These are phyloP conservation scores for Sipha maydis DNA, from an alignment of 2,888 invertebrate species.

Conservation along the genomic window DNA sequence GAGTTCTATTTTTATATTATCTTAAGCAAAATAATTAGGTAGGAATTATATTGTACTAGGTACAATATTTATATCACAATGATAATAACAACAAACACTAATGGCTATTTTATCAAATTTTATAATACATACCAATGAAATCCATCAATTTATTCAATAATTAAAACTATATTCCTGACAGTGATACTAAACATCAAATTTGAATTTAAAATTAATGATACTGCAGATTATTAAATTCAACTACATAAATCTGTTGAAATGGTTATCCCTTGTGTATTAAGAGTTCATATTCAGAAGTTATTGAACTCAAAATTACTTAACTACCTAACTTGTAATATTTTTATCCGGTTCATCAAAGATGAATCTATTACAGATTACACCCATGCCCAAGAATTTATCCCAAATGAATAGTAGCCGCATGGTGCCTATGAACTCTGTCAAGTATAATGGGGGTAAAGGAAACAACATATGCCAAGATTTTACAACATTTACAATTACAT, in stretches of 20 bases:
- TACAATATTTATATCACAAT: no score
- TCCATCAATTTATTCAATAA: no score
- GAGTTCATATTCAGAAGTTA: constrained; percentile 11
- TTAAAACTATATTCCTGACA: no score
- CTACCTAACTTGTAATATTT: constrained; percentile 55
- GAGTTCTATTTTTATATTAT: no score
- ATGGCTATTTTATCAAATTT: no score
- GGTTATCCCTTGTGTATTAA: not conserved
- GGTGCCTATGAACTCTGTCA: constrained; percentile 52
- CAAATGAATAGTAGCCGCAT: constrained; percentile 45
- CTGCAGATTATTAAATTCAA: not conserved
- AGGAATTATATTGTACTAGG: no score
- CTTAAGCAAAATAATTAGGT: no score
- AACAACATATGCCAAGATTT: constrained; percentile 39
- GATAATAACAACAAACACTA: no score
- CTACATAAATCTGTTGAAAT: not conserved
- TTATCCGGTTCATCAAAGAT: constrained; percentile 59
- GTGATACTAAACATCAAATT: no score
- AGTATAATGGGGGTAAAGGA: constrained; percentile 54
- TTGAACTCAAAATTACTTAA: constrained; percentile 37
- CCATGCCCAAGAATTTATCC: constrained; percentile 53
- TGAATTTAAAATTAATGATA: no score
- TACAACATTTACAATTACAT: constrained; percentile 38
- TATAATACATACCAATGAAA: no score
- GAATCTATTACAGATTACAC: constrained; percentile 59